These are phyloP conservation scores for Peromyscus attwateri DNA, from an alignment of 2,797 vertebrate species.

Conservation along the genomic window DNA sequence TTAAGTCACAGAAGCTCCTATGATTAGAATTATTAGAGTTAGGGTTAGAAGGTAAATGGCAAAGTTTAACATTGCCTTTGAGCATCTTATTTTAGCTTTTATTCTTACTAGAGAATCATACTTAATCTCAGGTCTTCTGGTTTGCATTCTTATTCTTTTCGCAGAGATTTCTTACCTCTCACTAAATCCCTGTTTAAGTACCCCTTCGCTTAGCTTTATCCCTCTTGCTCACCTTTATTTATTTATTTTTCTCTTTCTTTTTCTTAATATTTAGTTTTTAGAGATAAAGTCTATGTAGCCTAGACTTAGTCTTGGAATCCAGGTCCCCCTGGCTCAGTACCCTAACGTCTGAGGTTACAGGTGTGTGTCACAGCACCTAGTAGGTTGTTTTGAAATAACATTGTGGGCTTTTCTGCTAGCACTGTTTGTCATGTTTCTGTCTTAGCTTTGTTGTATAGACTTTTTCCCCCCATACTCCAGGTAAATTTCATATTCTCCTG, in stretches of 20 bases:
- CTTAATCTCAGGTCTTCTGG: not conserved
- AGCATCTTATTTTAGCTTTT: not conserved
- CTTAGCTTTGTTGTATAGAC: not conserved
- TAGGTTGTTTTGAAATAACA: not conserved
- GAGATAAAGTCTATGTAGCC: not conserved
- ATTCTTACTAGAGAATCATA: not conserved
- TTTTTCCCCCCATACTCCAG: not conserved
- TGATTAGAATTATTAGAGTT: not conserved
- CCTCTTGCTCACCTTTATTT: not conserved
- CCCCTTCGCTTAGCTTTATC: not conserved
- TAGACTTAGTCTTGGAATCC: not conserved
- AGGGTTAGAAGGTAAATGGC: not conserved
- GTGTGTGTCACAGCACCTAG: not conserved
- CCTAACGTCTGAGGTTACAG: not conserved
- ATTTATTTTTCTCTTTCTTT: not conserved
- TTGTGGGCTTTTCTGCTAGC: not conserved
- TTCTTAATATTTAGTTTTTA: not conserved
- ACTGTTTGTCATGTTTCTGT: not conserved
- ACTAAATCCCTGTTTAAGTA: not conserved
- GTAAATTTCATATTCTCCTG: not conserved
- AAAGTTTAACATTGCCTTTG: not conserved
- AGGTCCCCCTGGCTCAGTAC: not conserved
- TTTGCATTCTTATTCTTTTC: constrained; percentile 24
- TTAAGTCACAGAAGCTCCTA: not conserved
- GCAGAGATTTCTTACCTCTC: not conserved